phyloP scores from a whole-genome alignment of 2,888 invertebrate genomes.

The Blastobasis adustella region DNA sequence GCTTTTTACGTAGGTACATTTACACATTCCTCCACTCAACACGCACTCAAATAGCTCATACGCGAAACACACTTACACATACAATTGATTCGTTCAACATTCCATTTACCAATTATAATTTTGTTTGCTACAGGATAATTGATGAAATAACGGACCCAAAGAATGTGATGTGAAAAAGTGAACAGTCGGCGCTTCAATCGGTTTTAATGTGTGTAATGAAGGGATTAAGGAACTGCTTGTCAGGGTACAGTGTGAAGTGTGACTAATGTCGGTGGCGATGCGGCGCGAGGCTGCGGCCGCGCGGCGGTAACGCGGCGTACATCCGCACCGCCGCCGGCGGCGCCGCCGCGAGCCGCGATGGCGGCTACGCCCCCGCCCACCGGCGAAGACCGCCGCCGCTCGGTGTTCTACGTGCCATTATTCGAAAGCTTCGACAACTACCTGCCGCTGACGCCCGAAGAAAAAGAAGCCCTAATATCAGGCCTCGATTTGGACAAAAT shows the following conservation, averaged over 20 bases:
- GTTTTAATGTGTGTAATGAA: conserved; percentile 45
- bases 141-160: conserved; percentile 3
- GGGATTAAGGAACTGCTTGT: conserved; percentile 30
- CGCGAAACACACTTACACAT: no score
- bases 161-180: conserved; percentile 7
- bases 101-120: conserved; percentile 3
- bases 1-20: no score
- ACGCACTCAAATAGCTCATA: no score
- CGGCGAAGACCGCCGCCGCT: conserved; percentile 77
- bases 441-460: conserved; percentile 67
- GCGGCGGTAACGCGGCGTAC: conserved; percentile 51
- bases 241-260: conserved; percentile 43
- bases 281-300: conserved; percentile 40
- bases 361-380: conserved; percentile 44
- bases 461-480: conserved; percentile 60
- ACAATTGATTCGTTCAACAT: conserved; percentile 1
- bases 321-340: conserved; percentile 35
- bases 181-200: conserved; percentile 28
- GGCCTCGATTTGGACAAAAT: conserved; percentile 39
- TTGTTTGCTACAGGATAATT: neutral
- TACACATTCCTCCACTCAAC: no score
- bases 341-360: conserved; percentile 22
- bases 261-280: conserved; percentile 53
- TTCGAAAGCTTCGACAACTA: conserved; percentile 76
- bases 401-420: conserved; percentile 84